These are phyloP conservation scores for Laothoe populi DNA, from an alignment of 2,888 invertebrate species.

Conservation along the genomic window DNA sequence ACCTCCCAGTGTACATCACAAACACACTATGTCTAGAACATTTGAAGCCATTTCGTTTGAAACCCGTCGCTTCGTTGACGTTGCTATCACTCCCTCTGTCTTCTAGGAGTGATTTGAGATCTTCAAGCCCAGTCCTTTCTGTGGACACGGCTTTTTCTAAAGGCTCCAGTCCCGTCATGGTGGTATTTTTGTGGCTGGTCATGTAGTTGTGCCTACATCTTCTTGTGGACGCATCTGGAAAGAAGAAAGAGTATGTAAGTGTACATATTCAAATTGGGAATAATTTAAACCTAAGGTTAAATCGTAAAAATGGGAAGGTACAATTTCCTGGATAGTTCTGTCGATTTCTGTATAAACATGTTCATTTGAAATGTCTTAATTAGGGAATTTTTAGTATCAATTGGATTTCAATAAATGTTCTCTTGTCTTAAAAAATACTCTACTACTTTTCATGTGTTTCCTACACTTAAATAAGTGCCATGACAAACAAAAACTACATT, in stretches of 20 bases:
- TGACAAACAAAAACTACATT: no score
- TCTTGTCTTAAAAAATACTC: no score
- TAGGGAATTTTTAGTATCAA: no score
- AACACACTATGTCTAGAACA: constrained; percentile 51
- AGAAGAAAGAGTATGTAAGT: constrained; percentile 45
- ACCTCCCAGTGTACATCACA: constrained; percentile 66
- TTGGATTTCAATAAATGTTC: no score
- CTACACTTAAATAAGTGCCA: no score
- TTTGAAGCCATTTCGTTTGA: constrained; percentile 31
- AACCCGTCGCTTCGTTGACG: constrained; percentile 19
- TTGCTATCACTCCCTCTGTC: constrained; percentile 65
- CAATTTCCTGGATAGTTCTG: no score
- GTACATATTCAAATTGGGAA: not conserved
- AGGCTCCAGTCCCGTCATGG: constrained; percentile 62
- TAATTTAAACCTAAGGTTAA: no score
- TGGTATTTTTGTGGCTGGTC: constrained; percentile 57
- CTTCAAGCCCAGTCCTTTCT: constrained; percentile 66
- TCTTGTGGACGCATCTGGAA: constrained; percentile 77
- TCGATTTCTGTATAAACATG: no score
- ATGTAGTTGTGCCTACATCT: constrained; percentile 62
- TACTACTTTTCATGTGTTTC: no score
- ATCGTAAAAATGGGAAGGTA: no score
- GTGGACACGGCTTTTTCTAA: constrained; percentile 66
- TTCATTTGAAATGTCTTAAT: no score
- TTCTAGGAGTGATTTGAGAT: constrained; percentile 76